phyloP scores from a whole-genome alignment of 2,113 vertebrate genomes.

The Solea solea region DNA sequence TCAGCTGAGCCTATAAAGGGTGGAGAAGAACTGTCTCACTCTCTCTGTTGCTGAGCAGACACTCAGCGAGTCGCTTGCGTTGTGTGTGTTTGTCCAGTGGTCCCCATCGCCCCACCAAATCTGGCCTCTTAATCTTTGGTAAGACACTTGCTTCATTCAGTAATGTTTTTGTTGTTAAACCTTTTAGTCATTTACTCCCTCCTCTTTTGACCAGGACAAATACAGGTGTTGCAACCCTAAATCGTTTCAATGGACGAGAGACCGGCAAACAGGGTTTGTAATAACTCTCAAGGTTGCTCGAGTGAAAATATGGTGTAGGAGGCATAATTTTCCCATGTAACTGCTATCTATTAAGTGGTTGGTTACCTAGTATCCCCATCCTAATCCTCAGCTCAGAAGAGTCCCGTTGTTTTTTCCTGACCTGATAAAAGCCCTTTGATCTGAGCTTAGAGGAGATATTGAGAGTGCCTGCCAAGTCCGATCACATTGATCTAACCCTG shows the following conservation, averaged over 20 bases:
- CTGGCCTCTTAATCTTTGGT: too few relatives aligned
- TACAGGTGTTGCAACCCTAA: too few relatives aligned
- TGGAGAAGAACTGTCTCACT: too few relatives aligned
- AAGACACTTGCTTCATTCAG: too few relatives aligned
- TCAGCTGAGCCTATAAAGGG: too few relatives aligned
- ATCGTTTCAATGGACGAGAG: neutral
- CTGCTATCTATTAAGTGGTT: constrained; percentile 9
- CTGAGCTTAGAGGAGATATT: constrained; percentile 61
- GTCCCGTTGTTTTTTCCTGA: constrained; percentile 33
- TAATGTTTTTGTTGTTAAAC: too few relatives aligned
- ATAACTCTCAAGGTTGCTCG: neutral
- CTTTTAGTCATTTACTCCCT: too few relatives aligned
- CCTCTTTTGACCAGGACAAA: too few relatives aligned
- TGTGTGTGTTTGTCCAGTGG: too few relatives aligned
- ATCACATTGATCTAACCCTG: constrained; percentile 67
- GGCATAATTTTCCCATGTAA: constrained; percentile 6
- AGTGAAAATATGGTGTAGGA: constrained; percentile 7
- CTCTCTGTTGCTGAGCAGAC: too few relatives aligned
- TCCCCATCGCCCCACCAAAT: too few relatives aligned
- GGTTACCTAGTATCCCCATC: constrained; percentile 12
- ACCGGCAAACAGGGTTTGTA: neutral
- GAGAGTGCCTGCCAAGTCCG: constrained; percentile 59
- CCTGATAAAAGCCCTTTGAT: constrained; percentile 61
- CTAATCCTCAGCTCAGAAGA: constrained; percentile 23
- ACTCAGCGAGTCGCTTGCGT: too few relatives aligned